Evolutionary conservation across 2,797 vertebrate genomes (phyloP).

Genomic region (Lindbergichthys nudifrons): DNA sequence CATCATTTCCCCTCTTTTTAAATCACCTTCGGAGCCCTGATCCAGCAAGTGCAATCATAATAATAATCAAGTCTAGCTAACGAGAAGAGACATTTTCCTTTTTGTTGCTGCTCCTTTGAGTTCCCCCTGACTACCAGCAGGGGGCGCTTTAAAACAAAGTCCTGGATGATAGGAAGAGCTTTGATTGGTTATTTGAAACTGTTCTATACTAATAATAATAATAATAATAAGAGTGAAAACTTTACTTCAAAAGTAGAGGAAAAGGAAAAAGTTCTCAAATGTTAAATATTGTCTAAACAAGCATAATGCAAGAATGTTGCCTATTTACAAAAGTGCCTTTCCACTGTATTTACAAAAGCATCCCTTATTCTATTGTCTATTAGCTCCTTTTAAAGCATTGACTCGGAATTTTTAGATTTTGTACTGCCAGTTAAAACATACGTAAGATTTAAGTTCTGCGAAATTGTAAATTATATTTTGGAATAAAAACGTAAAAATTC

Average conservation of each 20-base stretch:
- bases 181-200: not conserved
- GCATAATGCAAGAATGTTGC: too few relatives aligned
- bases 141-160: not conserved
- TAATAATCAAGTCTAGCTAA: too few relatives aligned
- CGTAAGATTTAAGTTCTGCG: too few relatives aligned
- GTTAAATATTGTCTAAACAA: not conserved
- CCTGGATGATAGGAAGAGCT: not conserved
- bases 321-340: not conserved
- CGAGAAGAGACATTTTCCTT: too few relatives aligned
- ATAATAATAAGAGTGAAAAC: not conserved
- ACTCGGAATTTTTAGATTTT: not conserved
- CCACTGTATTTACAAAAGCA: too few relatives aligned
- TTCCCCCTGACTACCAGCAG: not conserved
- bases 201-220: not conserved
- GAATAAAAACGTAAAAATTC: too few relatives aligned
- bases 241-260: not conserved
- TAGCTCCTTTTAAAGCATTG: not conserved
- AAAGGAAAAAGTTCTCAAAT: not conserved
- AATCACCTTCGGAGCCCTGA: constrained; percentile 55
- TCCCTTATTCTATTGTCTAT: not conserved
- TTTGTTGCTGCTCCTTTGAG: not conserved
- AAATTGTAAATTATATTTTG: too few relatives aligned
- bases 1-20: constrained; percentile 29
- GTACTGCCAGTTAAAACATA: not conserved
- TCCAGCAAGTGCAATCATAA: constrained; percentile 72